Conservation (phyloP, 2,113 vertebrate species). For the Phodopus roborovskii region DNA sequence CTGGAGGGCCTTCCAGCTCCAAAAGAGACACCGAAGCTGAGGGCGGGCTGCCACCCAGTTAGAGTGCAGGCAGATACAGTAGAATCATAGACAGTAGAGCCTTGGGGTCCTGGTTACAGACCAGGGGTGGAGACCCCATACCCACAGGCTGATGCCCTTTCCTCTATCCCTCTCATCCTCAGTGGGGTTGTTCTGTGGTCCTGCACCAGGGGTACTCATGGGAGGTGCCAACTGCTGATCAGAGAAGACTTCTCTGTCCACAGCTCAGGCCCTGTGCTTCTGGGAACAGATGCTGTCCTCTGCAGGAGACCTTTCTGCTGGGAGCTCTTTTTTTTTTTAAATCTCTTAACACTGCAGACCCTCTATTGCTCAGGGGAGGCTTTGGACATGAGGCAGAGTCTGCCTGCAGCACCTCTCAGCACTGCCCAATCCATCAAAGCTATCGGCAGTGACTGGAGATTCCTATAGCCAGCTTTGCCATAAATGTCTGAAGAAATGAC, state of each 20-base stretch:
- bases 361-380: neutral
- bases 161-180: accelerated
- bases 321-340: neutral
- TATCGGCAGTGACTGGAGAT: neutral
- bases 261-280: neutral
- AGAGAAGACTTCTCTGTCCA: neutral
- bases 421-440: neutral
- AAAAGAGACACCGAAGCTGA: neutral
- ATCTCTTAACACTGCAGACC: neutral
- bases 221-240: neutral
- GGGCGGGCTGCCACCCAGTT: neutral
- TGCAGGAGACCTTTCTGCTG: neutral
- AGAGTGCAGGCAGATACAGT: neutral
- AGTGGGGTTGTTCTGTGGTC: neutral
- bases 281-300: neutral
- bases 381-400: neutral
- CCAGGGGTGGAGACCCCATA: neutral
- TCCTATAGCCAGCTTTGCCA: neutral
- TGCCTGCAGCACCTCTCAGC: no score
- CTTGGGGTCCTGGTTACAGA: neutral
- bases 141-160: neutral
- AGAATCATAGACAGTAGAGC: neutral
- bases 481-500: neutral
- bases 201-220: neutral
- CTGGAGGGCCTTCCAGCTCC: neutral